Conservation (phyloP, 53 echinoderm and acorn worm genomes). For the Henricia sp. region DNA sequence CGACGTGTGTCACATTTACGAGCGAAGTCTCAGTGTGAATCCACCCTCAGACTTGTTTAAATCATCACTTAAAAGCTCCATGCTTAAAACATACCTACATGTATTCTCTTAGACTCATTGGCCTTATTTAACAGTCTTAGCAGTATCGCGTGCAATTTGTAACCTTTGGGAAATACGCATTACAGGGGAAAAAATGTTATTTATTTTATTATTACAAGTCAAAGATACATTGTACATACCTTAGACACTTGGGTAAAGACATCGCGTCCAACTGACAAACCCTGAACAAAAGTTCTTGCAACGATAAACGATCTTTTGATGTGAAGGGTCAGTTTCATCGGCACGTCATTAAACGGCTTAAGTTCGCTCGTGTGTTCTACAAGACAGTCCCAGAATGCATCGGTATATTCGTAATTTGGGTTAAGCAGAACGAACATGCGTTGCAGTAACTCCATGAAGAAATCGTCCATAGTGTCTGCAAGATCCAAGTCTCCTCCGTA, state of each 20-base stretch:
- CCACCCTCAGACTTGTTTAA: too few species aligned
- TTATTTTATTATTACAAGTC: too few species aligned
- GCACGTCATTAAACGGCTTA: constrained; percentile 83
- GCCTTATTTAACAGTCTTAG: too few species aligned
- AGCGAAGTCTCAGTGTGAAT: too few species aligned
- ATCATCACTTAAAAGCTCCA: too few species aligned
- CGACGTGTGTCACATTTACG: too few species aligned
- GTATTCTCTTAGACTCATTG: too few species aligned
- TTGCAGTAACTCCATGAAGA: constrained; percentile 84
- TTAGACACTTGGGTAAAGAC: constrained; percentile 78
- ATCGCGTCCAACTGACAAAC: constrained; percentile 82
- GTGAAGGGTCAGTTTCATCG: constrained; percentile 70
- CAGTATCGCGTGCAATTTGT: too few species aligned
- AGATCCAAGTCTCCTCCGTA: constrained; percentile 83
- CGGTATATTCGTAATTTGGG: constrained; percentile 72
- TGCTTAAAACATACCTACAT: too few species aligned
- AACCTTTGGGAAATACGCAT: too few species aligned
- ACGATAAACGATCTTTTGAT: constrained; percentile 78
- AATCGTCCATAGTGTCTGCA: constrained; percentile 78
- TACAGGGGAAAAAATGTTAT: too few species aligned
- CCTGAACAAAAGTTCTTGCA: constrained; percentile 94
- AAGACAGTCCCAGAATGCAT: constrained; percentile 82
- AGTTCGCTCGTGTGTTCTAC: constrained; percentile 71
- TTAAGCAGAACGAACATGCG: constrained; percentile 87
- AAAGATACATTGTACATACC: constrained; percentile 71